Evolutionary conservation across 2,113 vertebrate species (phyloP), one percentile per base, ranked within the genome.

Genomic region (Poeciliopsis occidentalis): DNA sequence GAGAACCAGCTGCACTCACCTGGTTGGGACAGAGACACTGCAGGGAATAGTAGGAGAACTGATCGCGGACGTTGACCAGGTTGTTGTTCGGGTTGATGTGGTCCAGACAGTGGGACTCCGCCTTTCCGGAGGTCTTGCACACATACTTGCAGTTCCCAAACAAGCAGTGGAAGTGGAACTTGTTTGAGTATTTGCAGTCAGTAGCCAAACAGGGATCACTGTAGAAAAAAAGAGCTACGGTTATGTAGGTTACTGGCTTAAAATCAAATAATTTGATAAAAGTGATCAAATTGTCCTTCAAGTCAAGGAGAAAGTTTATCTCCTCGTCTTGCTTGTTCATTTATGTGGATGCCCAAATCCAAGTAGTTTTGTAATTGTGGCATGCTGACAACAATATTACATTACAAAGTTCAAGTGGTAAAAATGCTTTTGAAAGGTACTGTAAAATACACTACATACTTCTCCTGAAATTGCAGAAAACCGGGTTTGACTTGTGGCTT

Each of bases 61-160:
- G 98, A 93, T 99, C 97, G 31, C 98, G 95, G 85, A 99, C 96
- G 11, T 99, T 99, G 92, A 99, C 92, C 92, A 99, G 91, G 88
- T 95, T 97, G 91, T 99, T 99, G 95, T 94, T 99, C 90, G 98
- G 98, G 93, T 99, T 99, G 95, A 99, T 99, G 95, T 99, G 98
- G 95, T 99, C 98, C 93, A 99, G 94, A 92, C 98, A 99, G 92
- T 99, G 98, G 75, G 98, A 99, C 89, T 99, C 98, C 0, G 98
- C 98, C 93, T 99, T 99, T 76, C 97, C 98, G 0, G 98, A 98
- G 31, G 97, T 99, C 92, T 99, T 99, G 92, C 98, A 99, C 82
- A 99, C 97, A 12, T 99, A 99, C 92, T 99, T 99, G 97, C 98
- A 99, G 92, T 98, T 99, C 83, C 98, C 98, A 65, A 99, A 99